Evolutionary conservation across 2,113 vertebrate species (phyloP), one percentile per base, ranked within the genome.

Genomic region (Hemichromis elongatus): DNA sequence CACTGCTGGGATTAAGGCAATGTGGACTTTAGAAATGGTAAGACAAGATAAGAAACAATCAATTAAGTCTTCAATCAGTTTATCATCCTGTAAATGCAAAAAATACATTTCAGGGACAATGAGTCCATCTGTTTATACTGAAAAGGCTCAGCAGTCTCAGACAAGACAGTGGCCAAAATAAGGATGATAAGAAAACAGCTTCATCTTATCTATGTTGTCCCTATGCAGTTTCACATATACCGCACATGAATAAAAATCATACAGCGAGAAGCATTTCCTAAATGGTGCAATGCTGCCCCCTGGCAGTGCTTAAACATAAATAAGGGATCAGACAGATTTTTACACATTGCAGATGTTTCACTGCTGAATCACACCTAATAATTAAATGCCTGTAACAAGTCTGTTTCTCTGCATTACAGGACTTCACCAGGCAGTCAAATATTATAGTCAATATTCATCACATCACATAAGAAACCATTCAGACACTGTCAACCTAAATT

Each of bases 211-310:
- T 78, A 42, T 61, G 30, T 50, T 63, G 33, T 5, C 83, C 77
- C 7, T 19, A n/a, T 30, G 35, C 61, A 68, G 3, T 30, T 77
- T 3, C 3, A 82, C 24, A 30, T 54, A 47, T 28, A 18, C 45
- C n/a, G 19, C n/a, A 21, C 57, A 21, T 77, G 21, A 55, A 77
- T 54, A 40, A 47, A 40, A 75, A 10, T 2, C n/a, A 8, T 2
- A 19, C 3, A 47, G 7, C 61, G 52, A 77, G 82, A 82, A 85
- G 79, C 61, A 88, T 80, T 61, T 37, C 6, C 8, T 83, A 19
- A 37, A 81, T 54, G 59, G 77, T 86, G 50, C 81, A 89, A 92
- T 59, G 84, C 93, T 92, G 92, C 92, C 94, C 90, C 84, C 94
- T 95, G 82, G 47, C 28, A 40, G 79, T 19, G 19, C 18, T 57